Conservation (phyloP, 1,140 invertebrate species). For the Eulimnadia texana region DNA sequence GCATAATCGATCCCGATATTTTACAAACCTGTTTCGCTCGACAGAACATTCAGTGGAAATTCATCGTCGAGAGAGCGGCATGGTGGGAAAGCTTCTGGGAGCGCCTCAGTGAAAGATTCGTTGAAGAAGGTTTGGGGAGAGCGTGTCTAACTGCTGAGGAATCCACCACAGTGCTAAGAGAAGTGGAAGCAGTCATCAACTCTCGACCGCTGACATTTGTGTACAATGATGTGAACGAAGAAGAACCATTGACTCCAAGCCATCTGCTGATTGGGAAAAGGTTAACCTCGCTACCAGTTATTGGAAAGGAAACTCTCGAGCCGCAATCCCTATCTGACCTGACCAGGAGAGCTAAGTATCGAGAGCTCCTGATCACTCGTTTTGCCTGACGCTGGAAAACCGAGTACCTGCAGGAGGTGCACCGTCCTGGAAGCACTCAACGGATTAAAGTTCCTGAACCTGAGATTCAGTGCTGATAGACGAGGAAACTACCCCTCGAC, state of each 20-base stretch:
- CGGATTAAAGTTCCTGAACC: neutral
- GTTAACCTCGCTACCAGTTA: neutral
- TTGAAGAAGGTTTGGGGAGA: conserved; percentile 21
- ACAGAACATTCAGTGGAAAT: conserved; percentile 25
- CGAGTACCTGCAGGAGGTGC: neutral
- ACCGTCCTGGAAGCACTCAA: neutral
- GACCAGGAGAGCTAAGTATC: neutral
- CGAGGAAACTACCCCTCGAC: neutral
- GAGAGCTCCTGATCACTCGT: neutral
- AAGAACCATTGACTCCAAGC: conserved; percentile 22
- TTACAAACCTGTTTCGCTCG: conserved; percentile 1
- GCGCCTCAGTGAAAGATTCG: conserved; percentile 24
- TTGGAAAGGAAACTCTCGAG: neutral
- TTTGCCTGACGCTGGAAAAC: neutral
- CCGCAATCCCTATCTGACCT: neutral
- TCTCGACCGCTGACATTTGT: conserved; percentile 26
- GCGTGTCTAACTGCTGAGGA: conserved; percentile 24
- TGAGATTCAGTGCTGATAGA: neutral
- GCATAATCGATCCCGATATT: neutral
- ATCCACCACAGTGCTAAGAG: conserved; percentile 25
- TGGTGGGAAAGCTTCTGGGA: conserved; percentile 33
- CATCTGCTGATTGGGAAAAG: conserved; percentile 20
- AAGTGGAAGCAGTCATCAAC: conserved; percentile 26
- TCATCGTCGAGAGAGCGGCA: conserved; percentile 26
- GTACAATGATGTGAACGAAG: conserved; percentile 22